Conservation (phyloP, 2,888 invertebrate genomes). For the Gryllus longicercus region DNA sequence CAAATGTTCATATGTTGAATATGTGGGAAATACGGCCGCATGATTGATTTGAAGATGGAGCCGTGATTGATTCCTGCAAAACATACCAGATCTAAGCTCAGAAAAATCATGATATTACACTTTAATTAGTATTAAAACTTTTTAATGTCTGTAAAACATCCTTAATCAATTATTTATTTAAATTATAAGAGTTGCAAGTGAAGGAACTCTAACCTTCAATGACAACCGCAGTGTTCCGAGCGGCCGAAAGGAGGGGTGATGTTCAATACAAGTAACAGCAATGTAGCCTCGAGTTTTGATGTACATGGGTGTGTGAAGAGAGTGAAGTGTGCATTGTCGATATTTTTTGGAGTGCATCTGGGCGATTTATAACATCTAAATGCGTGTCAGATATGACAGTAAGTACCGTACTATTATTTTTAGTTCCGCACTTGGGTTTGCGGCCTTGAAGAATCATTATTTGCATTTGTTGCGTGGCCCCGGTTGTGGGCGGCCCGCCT, state of each 20-base stretch:
- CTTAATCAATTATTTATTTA: no score
- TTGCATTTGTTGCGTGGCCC: not conserved
- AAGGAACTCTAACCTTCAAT: not conserved
- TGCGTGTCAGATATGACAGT: conserved; percentile 1
- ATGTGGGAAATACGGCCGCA: no score
- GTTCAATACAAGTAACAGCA: conserved; percentile 26
- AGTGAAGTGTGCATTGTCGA: not conserved
- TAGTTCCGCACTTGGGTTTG: not conserved
- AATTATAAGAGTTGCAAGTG: no score
- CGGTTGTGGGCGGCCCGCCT: not conserved
- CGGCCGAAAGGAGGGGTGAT: conserved; percentile 20
- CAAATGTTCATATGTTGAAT: no score
- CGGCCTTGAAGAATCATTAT: not conserved
- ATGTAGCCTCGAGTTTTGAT: conserved; percentile 25
- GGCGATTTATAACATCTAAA: not conserved
- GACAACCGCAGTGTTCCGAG: not conserved
- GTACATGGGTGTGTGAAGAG: conserved; percentile 25
- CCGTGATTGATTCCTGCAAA: no score
- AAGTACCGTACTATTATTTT: not conserved
- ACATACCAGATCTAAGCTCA: no score
- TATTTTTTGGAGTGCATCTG: not conserved
- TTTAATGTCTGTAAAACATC: no score
- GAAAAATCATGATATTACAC: no score
- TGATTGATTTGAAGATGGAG: no score
- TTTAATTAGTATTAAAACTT: no score